Evolutionary conservation across 2,888 invertebrate species (phyloP).

Genomic region (Trissonchulus latispiculum): DNA sequence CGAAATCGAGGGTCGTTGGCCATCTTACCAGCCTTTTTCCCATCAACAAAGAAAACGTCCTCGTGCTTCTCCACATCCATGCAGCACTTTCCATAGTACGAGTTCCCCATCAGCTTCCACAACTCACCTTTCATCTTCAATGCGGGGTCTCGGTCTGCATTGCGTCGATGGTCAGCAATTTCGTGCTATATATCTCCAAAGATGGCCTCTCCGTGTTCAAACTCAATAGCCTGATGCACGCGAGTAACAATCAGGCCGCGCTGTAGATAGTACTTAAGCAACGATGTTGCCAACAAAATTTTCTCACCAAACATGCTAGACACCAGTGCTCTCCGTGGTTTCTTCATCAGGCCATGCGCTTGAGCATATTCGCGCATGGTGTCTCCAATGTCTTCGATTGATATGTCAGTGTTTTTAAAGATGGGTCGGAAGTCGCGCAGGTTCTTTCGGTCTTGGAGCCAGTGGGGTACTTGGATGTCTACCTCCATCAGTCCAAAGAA

Average conservation of each 20-base stretch:
- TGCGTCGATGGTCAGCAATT: not conserved
- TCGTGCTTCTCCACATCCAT: not conserved
- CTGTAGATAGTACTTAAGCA: too few relatives aligned
- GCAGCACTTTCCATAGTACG: not conserved
- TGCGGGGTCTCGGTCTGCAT: not conserved
- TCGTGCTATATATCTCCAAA: not conserved
- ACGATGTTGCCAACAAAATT: too few relatives aligned
- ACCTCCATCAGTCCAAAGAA: not conserved
- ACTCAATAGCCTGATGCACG: not conserved
- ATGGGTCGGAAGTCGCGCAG: not conserved
- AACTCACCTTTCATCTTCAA: not conserved
- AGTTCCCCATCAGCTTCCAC: not conserved
- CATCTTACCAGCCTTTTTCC: not conserved
- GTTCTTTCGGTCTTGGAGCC: not conserved
- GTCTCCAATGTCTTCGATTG: not conserved
- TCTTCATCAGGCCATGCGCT: not conserved
- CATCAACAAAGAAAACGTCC: not conserved
- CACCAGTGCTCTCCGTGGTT: too few relatives aligned
- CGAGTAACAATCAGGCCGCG: too few relatives aligned
- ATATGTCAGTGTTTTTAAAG: not conserved
- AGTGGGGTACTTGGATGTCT: slow-evolving; percentile 3
- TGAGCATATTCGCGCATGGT: not conserved
- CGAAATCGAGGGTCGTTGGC: not conserved
- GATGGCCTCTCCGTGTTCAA: not conserved
- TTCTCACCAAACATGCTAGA: too few relatives aligned